Base-by-base conservation (phyloP, 2,113 vertebrate genomes). In the Cyrtonyx montezumae region DNA sequence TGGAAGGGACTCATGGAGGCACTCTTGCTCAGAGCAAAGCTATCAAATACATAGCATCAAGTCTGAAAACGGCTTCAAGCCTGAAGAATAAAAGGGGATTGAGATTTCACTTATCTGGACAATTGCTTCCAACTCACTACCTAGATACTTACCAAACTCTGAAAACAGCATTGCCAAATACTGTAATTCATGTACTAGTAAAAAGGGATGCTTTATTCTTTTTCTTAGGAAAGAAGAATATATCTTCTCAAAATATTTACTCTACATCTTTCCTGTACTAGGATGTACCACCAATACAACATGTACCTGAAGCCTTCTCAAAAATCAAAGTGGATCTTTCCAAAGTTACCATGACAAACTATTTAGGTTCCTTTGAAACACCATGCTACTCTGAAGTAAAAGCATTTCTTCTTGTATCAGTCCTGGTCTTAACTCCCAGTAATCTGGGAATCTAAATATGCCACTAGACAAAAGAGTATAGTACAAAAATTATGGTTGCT, bases 81-180 rank as follows among this genome's bases (percentile, higher is more conserved):
- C 65, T 34, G 66, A 10, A 68, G 45, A 68, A 68, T n/a, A n/a
- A 32, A 46, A 21, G 34, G 23, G 32, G 32, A 18, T 17, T 34
- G 43, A 46, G 14, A 68, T 34, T 68, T 68, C 23, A 48, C 22
- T 48, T 48, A 45, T 48, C n/a, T 34, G 22, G 40, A 10, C 45
- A 68, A 34, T 23, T 68, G n/a, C 16, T 34, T 23, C 45, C 22
- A 87, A 76, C 20, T 53, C 36, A 49, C 34, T 68, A 20, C 18
- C 59, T 68, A 69, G 11, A 61, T 48, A 34, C 16, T 65, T 94
- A 40, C 43, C 77, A 84, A 75, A 70, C 48, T 74, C 63, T 84
- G 62, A 84, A 93, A 91, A 88, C 70, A 94, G 74, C 61, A 18
- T 22, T 88, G 63, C 65, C 85, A 86, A 63, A 80, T 59, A 37